These are phyloP conservation scores for Microctonus hyperodae DNA, from an alignment of 2,888 invertebrate genomes.

Conservation along the genomic window DNA sequence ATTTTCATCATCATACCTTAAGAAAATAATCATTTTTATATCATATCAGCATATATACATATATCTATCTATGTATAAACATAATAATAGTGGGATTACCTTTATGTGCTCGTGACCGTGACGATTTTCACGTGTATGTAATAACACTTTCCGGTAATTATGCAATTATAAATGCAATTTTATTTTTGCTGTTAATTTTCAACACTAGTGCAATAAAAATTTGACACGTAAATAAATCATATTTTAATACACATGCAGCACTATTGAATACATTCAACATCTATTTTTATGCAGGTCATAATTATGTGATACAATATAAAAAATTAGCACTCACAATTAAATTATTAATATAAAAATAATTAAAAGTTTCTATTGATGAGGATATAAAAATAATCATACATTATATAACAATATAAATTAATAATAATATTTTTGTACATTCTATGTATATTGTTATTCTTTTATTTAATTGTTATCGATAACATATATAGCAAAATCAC, in stretches of 20 bases:
- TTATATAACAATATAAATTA: neutral
- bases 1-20: too few species aligned
- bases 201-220: too few species aligned
- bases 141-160: neutral
- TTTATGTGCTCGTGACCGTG: neutral
- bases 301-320: neutral
- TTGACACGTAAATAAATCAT: too few species aligned
- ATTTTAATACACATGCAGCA: too few species aligned
- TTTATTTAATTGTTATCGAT: too few species aligned
- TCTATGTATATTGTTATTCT: too few species aligned
- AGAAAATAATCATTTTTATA: conserved; percentile 2
- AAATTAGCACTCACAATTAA: neutral
- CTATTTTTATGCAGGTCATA: neutral
- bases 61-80: too few species aligned
- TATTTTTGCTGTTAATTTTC: too few species aligned
- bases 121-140: neutral
- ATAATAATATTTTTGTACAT: too few species aligned
- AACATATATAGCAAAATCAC: too few species aligned
- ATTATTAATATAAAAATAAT: neutral
- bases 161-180: neutral
- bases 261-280: too few species aligned
- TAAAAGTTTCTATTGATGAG: neutral
- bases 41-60: neutral
- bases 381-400: neutral
- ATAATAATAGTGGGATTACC: neutral